Base-by-base conservation (phyloP, 2,888 invertebrate genomes). In the Lypha dubia region DNA sequence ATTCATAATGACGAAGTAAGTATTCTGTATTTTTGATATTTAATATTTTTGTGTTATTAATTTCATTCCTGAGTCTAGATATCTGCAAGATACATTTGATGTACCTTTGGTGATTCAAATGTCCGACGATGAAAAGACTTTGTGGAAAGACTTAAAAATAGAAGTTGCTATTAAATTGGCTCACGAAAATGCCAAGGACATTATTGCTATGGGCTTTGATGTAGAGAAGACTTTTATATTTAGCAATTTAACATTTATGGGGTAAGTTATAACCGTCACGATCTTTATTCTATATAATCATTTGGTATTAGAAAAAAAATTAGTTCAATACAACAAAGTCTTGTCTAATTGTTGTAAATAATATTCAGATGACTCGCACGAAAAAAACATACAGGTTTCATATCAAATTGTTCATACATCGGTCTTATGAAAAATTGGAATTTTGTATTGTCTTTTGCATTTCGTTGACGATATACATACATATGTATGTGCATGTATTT, bases 121-220 rank as follows among this genome's bases (percentile, higher is more conserved):
- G 89, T 99, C 99, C 0, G 99, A 99, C 90, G 99, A 99, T 92
- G 99, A 99, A 92, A 99, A 99, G 92, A 97, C 96, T 5, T 93
- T 99, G 88, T 99, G 99, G 99, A 98, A 96, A 91, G 98, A 99
- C 90, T 93, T 99, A 70, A 96, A 96, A 88, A 91, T 99, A 9
- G 98, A 98, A 87, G 97, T 98, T 86, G 96, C 97, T 0, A 94
- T 96, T 74, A 94, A 94, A 89, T 94, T 99, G 93, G 96, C 98
- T 0, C 93, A 94, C 86, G 97, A 97, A 90, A 99, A 99, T 93
- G 97, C 98, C 1, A 99, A 98, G 92, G 99, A 99, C 91, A 99
- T 99, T 81, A 97, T 99, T 86, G 98, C 99, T 0, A 95, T 97
- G 88, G 99, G 99, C 1, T 99, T 99, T 92, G 96, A 98, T 91